These are phyloP conservation scores for Emys orbicularis DNA, from an alignment of 2,797 vertebrate species.

Conservation along the genomic window DNA sequence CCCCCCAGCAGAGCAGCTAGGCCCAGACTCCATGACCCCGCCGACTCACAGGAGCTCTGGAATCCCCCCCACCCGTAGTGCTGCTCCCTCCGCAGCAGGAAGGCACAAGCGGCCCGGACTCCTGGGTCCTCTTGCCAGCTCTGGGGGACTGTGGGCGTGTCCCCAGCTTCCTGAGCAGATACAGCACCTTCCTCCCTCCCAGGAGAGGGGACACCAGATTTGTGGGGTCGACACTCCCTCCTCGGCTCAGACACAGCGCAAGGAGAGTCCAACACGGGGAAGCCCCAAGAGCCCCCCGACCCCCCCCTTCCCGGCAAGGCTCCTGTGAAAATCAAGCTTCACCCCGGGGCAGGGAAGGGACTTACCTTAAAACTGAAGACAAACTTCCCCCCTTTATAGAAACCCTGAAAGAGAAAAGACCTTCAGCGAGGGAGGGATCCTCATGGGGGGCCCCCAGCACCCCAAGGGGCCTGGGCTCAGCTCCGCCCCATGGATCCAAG, in stretches of 20 bases:
- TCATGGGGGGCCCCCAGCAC: background rate
- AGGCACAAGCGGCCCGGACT: background rate
- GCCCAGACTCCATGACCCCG: background rate
- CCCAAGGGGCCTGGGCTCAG: background rate
- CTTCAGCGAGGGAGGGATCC: background rate
- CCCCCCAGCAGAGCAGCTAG: background rate
- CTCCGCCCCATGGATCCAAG: background rate
- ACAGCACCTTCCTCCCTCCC: background rate
- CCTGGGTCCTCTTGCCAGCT: background rate
- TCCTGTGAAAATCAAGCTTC: background rate
- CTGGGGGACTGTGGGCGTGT: background rate
- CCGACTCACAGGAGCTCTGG: background rate
- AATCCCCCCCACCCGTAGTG: background rate
- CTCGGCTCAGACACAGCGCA: background rate
- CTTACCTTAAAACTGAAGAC: slow-evolving; percentile 98
- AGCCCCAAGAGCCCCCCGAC: background rate
- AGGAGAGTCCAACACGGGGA: background rate
- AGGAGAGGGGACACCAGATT: background rate
- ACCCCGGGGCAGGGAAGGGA: background rate
- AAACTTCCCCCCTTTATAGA: slow-evolving; percentile 95
- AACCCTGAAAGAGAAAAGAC: slow-evolving; percentile 83
- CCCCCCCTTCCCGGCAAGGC: background rate
- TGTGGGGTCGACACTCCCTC: rapidly evolving
- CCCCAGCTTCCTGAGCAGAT: rapidly evolving
- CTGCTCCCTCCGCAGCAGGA: background rate